These are phyloP conservation scores for Octomys mimax DNA, from an alignment of 2,797 vertebrate genomes.

Conservation along the genomic window DNA sequence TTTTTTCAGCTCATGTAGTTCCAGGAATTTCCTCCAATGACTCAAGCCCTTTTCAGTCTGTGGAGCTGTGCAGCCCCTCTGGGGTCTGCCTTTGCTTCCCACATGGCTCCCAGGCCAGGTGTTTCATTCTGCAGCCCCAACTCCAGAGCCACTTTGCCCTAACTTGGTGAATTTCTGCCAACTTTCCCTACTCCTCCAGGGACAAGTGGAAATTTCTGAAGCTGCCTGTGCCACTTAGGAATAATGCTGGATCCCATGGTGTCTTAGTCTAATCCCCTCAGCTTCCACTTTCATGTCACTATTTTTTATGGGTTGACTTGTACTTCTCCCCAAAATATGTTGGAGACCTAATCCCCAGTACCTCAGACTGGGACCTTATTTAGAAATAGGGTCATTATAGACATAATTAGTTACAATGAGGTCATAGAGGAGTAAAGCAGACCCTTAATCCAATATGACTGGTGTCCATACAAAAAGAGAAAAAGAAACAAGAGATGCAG, in stretches of 20 bases:
- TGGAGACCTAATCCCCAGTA: background rate
- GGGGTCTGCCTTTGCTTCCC: background rate
- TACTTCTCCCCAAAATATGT: background rate
- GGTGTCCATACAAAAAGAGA: background rate
- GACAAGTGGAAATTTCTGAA: background rate
- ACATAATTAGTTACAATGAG: background rate
- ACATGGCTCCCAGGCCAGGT: background rate
- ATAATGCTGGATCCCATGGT: background rate
- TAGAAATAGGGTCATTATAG: background rate
- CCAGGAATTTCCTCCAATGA: slow-evolving; percentile 57
- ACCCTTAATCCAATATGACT: background rate
- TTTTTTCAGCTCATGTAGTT: slow-evolving; percentile 19
- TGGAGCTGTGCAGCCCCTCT: background rate
- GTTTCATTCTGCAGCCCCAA: background rate
- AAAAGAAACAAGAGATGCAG: background rate
- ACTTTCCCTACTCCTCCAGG: background rate
- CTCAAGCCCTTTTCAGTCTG: background rate
- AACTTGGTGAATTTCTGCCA: background rate
- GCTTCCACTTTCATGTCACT: background rate
- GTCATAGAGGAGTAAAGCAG: background rate
- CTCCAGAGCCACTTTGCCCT: background rate
- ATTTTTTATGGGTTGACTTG: background rate
- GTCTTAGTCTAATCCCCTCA: background rate
- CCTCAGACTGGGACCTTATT: background rate
- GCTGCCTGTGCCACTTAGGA: background rate